Evolutionary conservation across 1,140 invertebrate genomes (phyloP), one percentile per base, ranked within the genome.

Genomic region (Drosophila serrata): DNA sequence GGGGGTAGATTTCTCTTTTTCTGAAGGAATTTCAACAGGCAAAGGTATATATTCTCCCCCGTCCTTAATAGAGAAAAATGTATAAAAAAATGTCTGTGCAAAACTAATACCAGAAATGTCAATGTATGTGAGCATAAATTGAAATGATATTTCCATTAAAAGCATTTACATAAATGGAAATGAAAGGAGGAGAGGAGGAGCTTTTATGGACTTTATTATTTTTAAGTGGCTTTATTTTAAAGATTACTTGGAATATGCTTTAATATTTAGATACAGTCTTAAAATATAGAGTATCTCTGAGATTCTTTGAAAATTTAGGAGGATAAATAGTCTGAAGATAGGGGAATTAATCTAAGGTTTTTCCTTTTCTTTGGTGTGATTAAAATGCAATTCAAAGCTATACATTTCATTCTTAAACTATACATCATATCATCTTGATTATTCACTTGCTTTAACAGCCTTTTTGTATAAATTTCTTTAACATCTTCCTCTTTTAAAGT

Each of bases 81-180:
- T 31, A 12, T 29, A 49, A 72, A 42, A 49, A 72, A 42, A 70
- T 58, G 15, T 46, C 33, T 45, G 24, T 46, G 68, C 42, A 48
- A 58, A 72, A 72, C 68, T 70, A 72, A 72, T 72, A 70, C 35
- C 65, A 67, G 64, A 46, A 70, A 72, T 69, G 61, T 65, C 61
- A 69, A 65, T 31, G 60, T 35, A 39, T 65, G 62, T 65, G 61
- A 65, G 24, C 45, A 29, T 3, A 69, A 69, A 69, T 69, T 65
- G 65, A 65, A 65, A 69, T 69, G 65, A 69, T 69, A 67, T 69
- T 69, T 69, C 61, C 65, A 69, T 69, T 69, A 69, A 69, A 69
- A 69, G 65, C 59, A 53, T 63, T 69, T 69, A 53, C 46, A 49
- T 39, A 53, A 65, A 40, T 40, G 65, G 29, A 63, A 63, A 43